A percentile compares a stretch with the other conserved stretches of the same genome.
These are phyloP conservation scores for Cacatua alba DNA, from an alignment of 2,113 vertebrate genomes.

Conservation along the genomic window DNA sequence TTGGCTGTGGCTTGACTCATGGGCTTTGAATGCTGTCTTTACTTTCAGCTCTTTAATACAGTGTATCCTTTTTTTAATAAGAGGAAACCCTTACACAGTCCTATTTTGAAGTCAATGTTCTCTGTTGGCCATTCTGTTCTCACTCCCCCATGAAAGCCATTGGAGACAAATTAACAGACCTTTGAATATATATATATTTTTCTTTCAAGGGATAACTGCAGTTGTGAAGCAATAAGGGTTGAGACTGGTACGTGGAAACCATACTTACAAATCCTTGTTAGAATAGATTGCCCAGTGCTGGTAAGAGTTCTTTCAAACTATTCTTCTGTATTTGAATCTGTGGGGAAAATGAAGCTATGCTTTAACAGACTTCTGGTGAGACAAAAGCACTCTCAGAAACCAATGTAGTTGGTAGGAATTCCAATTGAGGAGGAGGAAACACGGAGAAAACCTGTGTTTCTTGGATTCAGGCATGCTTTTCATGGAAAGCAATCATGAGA, in stretches of 20 bases:
- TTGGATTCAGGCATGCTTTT: conserved; percentile 32
- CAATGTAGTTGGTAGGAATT: conserved; percentile 40
- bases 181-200: conserved; percentile 48
- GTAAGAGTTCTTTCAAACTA: conserved; percentile 61
- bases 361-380: conserved; percentile 35
- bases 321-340: conserved; percentile 63
- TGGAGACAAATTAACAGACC: conserved; percentile 70
- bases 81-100: conserved; percentile 67
- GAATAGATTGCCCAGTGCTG: conserved; percentile 65
- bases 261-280: conserved; percentile 60
- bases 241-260: conserved; percentile 69
- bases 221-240: conserved; percentile 79
- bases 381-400: background rate
- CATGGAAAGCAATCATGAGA: conserved; percentile 24
- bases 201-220: conserved; percentile 64
- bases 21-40: conserved; percentile 83
- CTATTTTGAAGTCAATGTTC: conserved; percentile 74
- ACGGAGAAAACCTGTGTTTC: conserved; percentile 53
- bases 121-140: conserved; percentile 67
- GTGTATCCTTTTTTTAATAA: conserved; percentile 69
- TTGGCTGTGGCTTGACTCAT: conserved; percentile 84
- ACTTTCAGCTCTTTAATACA: conserved; percentile 73
- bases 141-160: conserved; percentile 74
- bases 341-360: background rate
- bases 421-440: conserved; percentile 2